phyloP scores from a whole-genome alignment of 2,888 invertebrate species.

The Xanthostigma xanthostigma region DNA sequence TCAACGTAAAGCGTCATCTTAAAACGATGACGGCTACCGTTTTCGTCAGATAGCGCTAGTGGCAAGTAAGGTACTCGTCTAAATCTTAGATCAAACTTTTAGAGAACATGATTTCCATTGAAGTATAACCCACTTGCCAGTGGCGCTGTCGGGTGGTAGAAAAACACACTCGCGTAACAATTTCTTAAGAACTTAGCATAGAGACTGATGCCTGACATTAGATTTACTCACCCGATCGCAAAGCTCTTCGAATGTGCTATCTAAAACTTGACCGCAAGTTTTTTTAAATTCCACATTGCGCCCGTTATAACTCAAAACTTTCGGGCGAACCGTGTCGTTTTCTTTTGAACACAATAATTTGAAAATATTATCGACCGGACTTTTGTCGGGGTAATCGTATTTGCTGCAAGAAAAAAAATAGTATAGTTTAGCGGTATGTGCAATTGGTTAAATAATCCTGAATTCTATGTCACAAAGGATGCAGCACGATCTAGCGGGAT shows the following conservation, averaged over 20 bases:
- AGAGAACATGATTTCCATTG: too few relatives aligned
- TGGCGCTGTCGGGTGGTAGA: too few relatives aligned
- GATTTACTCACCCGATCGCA: slow-evolving; percentile 62
- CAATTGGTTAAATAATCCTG: slow-evolving; percentile 7
- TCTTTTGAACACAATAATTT: slow-evolving; percentile 78
- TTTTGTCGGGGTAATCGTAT: slow-evolving; percentile 41
- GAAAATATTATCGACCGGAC: slow-evolving; percentile 64
- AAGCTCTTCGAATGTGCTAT: slow-evolving; percentile 77
- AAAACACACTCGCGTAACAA: too few relatives aligned
- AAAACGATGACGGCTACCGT: too few relatives aligned
- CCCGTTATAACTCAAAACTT: slow-evolving; percentile 75
- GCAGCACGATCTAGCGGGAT: background rate
- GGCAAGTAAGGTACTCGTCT: too few relatives aligned
- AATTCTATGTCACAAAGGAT: background rate
- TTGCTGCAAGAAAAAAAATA: slow-evolving; percentile 37
- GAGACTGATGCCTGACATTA: background rate
- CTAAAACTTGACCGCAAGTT: slow-evolving; percentile 84
- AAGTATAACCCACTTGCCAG: too few relatives aligned
- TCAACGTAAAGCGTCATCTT: too few relatives aligned
- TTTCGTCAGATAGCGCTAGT: too few relatives aligned
- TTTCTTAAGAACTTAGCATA: background rate
- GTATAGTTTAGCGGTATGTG: too few relatives aligned
- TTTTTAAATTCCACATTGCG: slow-evolving; percentile 75
- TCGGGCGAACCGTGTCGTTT: slow-evolving; percentile 75
- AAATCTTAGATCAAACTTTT: too few relatives aligned